Conservation (phyloP, 1,140 invertebrate species). For the Berghia stephanieae region DNA sequence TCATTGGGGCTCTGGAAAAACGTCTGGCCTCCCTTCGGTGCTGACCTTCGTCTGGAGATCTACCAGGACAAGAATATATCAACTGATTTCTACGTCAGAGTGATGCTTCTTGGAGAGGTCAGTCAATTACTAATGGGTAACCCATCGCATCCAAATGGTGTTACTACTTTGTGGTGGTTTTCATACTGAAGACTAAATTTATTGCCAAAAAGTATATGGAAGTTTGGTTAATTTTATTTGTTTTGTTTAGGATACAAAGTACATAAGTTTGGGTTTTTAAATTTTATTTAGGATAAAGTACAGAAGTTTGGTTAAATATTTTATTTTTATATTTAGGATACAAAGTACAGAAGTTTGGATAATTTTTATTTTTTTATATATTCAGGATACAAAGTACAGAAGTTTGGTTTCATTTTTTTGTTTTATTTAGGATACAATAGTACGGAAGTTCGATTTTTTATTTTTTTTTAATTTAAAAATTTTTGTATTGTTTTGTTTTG, state of each 20-base stretch:
- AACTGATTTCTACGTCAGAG: slow-evolving; percentile 44
- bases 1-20: slow-evolving; percentile 44
- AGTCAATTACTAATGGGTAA: background rate
- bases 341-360: no score
- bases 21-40: slow-evolving; percentile 57
- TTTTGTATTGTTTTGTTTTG: no score
- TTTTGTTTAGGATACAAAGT: no score
- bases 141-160: background rate
- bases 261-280: no score
- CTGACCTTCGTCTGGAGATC: slow-evolving; percentile 53
- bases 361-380: background rate
- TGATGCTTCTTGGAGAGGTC: slow-evolving; percentile 53
- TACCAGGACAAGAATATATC: slow-evolving; percentile 45
- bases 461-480: no score
- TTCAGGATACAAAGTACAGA: background rate
- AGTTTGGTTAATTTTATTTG: no score
- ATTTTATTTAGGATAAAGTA: no score
- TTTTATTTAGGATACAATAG: background rate
- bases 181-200: no score
- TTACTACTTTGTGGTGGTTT: background rate
- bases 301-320: no score
- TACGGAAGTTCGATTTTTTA: background rate
- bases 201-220: no score
- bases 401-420: background rate
- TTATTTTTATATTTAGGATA: no score